Evolutionary conservation across 2,797 vertebrate genomes (phyloP), one percentile per base, ranked within the genome.

Genomic region (Nyctalus aviator): DNA sequence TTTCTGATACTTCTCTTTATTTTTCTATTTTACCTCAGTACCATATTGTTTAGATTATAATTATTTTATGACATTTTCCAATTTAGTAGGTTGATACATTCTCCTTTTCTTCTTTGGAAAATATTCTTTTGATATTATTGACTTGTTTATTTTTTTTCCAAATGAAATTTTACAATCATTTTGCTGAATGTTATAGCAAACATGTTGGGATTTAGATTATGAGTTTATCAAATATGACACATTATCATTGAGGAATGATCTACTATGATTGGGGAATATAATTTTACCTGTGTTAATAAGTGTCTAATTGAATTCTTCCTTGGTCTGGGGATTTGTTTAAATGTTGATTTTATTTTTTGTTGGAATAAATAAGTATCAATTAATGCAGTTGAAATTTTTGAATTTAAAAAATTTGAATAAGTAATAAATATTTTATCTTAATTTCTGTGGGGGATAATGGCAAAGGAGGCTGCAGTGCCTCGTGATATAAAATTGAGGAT

Each of bases 401-500:
- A 3, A 69, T 84, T 86, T 68, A 44, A 83, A 79, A 6, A 9
- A 68, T 94, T 94, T 88, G 20, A 89, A 75, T 75, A 75, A 73
- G 41, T 50, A 83, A 48, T 11, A 35, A 68, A 12, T 57, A 71
- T 79, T 93, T 77, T 53, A 46, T 83, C 32, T 50, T 81, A 77
- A 82, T 89, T 95, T 87, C 5, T 87, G 10, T 84, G 68, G 32
- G 8, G 46, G 27, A 79, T 93, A 81, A 71, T 76, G 27, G 5
- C 30, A 69, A 44, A 25, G 25, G 11, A 71, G 27, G 48, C 20
- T 59, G 6, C 3, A 35, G 3, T 27, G 66, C 8, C 27, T 6
- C 79, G n/a, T 25, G 25, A 50, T n/a, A 10, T 83, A 72, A 95
- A 94, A 53, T 71, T 94, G 68, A 94, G 30, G 55, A 89, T 86